phyloP scores from a whole-genome alignment of 2,797 vertebrate genomes.

The Pygocentrus nattereri region DNA sequence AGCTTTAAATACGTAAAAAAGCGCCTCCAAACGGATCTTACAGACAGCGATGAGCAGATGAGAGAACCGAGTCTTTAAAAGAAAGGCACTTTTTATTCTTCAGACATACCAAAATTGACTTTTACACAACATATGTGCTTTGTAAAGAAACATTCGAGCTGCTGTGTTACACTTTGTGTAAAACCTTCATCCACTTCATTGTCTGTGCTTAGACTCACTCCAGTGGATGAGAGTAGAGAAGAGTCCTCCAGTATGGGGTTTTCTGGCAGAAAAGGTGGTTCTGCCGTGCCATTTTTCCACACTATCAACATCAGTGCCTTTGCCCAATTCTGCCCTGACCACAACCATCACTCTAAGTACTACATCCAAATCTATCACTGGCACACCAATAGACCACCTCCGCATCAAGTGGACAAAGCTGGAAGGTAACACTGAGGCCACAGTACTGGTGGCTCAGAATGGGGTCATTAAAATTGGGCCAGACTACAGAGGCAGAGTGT shows the following conservation, averaged over 20 bases:
- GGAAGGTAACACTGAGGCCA: conserved; percentile 81
- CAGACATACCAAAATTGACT: no score
- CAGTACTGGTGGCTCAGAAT: conserved; percentile 88
- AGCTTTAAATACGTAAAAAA: no score
- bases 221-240: conserved; percentile 48
- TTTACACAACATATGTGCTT: no score
- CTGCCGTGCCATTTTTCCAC: conserved; percentile 88
- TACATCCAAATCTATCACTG: neutral
- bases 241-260: conserved; percentile 69
- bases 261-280: conserved; percentile 79
- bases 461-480: conserved; percentile 84
- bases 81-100: no score
- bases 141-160: neutral
- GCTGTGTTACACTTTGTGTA: neutral
- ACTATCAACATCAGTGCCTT: conserved; percentile 46
- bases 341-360: neutral
- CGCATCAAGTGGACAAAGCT: conserved; percentile 95
- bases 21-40: no score
- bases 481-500: conserved; percentile 82
- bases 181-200: neutral
- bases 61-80: no score
- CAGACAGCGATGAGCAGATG: no score
- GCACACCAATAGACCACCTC: conserved; percentile 72
- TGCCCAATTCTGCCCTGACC: neutral
- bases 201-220: conserved; percentile 49